Evolutionary conservation across 2,888 invertebrate genomes (phyloP).

Genomic region (Pollenia angustigena): DNA sequence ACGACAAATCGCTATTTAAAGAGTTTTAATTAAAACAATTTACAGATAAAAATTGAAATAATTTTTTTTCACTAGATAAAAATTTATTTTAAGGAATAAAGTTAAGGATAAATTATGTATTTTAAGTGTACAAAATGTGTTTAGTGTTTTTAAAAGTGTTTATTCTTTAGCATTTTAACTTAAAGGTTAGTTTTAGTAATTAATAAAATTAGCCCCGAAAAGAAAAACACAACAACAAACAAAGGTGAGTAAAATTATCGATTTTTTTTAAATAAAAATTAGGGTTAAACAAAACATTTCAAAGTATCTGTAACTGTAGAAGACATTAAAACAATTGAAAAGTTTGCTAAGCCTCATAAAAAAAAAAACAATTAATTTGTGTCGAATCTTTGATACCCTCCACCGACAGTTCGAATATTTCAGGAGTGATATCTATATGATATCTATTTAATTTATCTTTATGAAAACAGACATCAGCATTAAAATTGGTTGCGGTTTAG

Average conservation of each 20-base stretch:
- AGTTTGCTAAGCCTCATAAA: too few species aligned
- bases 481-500: too few species aligned
- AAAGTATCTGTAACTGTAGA: too few species aligned
- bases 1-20: background rate
- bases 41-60: background rate
- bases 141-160: background rate
- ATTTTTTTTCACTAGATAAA: background rate
- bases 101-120: background rate
- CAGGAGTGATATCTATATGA: too few species aligned
- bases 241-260: constrained; percentile 55
- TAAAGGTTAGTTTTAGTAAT: constrained; percentile 14
- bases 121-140: constrained; percentile 19
- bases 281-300: too few species aligned
- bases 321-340: too few species aligned
- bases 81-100: background rate
- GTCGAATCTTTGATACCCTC: too few species aligned
- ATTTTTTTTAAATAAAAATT: constrained; percentile 16
- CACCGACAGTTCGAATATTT: too few species aligned
- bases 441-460: too few species aligned
- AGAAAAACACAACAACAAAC: background rate
- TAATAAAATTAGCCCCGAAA: background rate
- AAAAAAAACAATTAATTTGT: too few species aligned
- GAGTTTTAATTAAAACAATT: constrained; percentile 1
- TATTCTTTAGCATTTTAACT: background rate
- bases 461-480: too few species aligned